Evolutionary conservation across 2,797 vertebrate species (phyloP).

Genomic region (Bryconaethiops microstoma): DNA sequence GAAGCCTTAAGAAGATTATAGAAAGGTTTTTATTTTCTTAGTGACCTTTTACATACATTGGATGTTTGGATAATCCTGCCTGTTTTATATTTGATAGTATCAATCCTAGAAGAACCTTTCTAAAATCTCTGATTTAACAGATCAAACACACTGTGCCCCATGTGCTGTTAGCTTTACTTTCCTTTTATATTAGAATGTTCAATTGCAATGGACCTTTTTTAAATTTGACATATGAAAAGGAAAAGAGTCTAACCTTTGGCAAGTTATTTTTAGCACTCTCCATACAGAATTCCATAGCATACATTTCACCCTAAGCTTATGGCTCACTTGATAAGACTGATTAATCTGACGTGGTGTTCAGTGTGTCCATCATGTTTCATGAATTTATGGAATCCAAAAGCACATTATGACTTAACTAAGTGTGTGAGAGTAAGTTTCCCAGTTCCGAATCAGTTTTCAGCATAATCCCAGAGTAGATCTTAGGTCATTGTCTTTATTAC

Average conservation of each 20-base stretch:
- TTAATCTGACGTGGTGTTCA: neutral
- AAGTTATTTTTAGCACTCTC: neutral
- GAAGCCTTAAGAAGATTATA: neutral
- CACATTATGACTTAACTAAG: neutral
- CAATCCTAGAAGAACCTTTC: neutral
- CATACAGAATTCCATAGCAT: neutral
- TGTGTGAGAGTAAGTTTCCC: neutral
- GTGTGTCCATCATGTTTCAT: neutral
- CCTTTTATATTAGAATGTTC: no score
- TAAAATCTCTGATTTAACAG: neutral
- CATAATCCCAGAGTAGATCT: no score
- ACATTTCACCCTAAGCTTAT: no score
- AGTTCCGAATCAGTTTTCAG: neutral
- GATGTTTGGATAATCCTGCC: neutral
- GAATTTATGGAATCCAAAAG: neutral
- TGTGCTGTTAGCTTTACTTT: neutral
- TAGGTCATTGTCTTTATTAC: no score
- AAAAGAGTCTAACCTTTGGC: no score
- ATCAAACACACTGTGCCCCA: neutral
- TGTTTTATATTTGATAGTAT: neutral
- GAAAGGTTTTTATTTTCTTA: neutral
- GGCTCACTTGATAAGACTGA: no score
- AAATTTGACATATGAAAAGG: neutral
- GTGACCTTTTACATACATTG: neutral
- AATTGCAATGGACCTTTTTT: no score